Conservation (phyloP, 2,797 vertebrate genomes). For the Aldrovandia affinis region DNA sequence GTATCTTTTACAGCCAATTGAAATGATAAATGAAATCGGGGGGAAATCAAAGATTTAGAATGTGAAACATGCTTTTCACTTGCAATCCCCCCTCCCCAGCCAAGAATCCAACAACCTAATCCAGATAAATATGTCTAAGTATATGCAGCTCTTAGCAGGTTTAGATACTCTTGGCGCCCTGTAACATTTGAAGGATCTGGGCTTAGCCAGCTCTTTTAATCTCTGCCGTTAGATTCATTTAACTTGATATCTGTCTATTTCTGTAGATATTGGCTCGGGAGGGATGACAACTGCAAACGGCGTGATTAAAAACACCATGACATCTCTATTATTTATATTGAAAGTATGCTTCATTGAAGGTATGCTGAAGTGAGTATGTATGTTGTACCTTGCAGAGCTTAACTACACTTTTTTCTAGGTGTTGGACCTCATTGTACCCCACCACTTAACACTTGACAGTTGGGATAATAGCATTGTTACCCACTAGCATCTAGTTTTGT, state of each 20-base stretch:
- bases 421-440: no score
- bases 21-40: slow-evolving; percentile 4
- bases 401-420: no score
- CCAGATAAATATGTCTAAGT: slow-evolving; percentile 49
- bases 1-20: neutral
- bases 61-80: neutral
- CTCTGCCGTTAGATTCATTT: neutral
- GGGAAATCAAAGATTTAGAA: neutral
- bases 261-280: neutral
- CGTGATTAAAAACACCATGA: no score
- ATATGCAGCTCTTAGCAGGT: slow-evolving; percentile 33
- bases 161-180: slow-evolving; percentile 38
- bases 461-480: no score
- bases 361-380: no score
- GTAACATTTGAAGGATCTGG: slow-evolving; percentile 5
- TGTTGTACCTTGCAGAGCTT: no score
- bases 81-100: slow-evolving; percentile 29
- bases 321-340: no score
- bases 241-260: neutral
- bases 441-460: no score
- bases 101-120: slow-evolving; percentile 45
- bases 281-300: neutral
- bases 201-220: neutral
- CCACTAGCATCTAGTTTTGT: no score
- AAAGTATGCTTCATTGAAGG: no score